Evolutionary conservation across 2,113 vertebrate species (phyloP), one percentile per base, ranked within the genome.

Genomic region (Petroica traversi): DNA sequence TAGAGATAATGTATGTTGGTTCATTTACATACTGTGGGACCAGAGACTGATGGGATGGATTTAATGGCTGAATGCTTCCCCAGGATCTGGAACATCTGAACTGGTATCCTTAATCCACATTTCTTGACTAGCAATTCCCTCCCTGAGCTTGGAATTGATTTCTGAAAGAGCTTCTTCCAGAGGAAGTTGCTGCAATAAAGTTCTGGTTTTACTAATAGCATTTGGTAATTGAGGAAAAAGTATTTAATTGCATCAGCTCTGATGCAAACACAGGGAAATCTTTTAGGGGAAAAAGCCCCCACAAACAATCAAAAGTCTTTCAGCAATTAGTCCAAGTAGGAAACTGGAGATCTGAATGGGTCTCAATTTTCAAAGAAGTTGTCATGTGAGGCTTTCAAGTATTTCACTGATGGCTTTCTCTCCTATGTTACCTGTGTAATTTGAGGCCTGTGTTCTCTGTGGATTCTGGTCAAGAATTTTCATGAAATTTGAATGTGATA

Each of bases 161-260:
- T 79, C 71, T 67, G 55, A 26, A 55, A 77, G 55, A 43, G 18
- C 12, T 80, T 81, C 81, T 73, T 61, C 43, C 73, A 3, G 4
- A 80, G 73, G 26, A 80, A 64, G 36, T 25, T 63, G 63, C 40
- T 73, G 63, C 46, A 29, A 62, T 55, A 41, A 84, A 76, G 29
- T 51, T 62, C 63, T 87, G 67, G 19, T 25, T 77, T 89, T 68
- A 46, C 28, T 49, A 64, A 51, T 46, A 73, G 14, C 2, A 3
- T 77, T 89, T 77, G 36, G 58, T 51, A 84, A 72, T 75, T 72
- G 61, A 93, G 57, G 57, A 40, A 75, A 82, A 86, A 79, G 6
- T 54, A 40, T 79, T 66, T 74, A 78, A 72, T 89, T 54, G 48
- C 17, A 45, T 80, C 24, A 16, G 28, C 38, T 75, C 34, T 34